A percentile compares a stretch with the other conserved stretches of the same genome.
Evolutionary conservation across 2,113 vertebrate genomes (phyloP).

Genomic region (Solenodon paradoxus): DNA sequence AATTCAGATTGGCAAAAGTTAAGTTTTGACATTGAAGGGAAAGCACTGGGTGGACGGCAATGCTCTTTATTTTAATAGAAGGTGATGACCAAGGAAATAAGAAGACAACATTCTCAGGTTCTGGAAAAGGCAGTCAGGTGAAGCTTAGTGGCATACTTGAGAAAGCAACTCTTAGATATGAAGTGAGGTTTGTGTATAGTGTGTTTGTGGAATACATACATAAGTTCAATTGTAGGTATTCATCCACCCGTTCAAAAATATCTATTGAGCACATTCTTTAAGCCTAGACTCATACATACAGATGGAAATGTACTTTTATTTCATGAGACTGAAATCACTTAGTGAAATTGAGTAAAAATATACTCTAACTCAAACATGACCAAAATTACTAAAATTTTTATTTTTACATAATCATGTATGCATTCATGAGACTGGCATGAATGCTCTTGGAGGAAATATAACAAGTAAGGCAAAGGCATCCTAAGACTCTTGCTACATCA

Average conservation of each 20-base stretch:
- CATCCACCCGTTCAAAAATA: background rate
- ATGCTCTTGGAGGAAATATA: background rate
- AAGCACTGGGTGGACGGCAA: too few relatives aligned
- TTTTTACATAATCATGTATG: background rate
- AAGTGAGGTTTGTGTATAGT: background rate
- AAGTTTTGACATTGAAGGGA: too few relatives aligned
- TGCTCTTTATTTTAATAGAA: background rate
- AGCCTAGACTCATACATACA: background rate
- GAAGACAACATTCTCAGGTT: fast-evolving
- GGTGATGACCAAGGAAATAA: background rate
- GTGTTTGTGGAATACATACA: background rate
- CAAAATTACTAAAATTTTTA: background rate
- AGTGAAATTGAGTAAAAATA: too few relatives aligned
- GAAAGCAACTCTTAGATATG: background rate
- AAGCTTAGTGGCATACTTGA: background rate
- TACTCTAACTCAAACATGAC: background rate
- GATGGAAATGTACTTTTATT: background rate
- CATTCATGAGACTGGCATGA: background rate
- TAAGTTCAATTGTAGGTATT: background rate
- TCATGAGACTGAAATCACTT: too few relatives aligned
- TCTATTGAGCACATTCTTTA: background rate
- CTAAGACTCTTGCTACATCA: background rate
- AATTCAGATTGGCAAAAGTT: background rate
- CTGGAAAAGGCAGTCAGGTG: fast-evolving
- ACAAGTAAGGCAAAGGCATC: background rate